Evolutionary conservation across 2,113 vertebrate species (phyloP).

Genomic region (Genyomyrus donnyi): DNA sequence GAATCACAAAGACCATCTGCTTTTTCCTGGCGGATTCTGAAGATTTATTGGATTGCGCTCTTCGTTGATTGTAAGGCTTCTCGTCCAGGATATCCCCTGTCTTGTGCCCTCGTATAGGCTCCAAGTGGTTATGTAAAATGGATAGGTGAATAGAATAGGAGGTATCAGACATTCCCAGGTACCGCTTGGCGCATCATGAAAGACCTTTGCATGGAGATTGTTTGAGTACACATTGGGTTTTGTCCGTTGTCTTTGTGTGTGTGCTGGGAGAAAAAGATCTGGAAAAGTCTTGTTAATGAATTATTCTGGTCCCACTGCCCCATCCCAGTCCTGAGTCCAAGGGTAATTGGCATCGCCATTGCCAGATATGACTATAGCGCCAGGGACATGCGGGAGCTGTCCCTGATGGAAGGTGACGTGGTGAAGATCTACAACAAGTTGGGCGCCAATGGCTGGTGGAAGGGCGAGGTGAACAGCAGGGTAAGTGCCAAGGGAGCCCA

Average conservation of each 20-base stretch:
- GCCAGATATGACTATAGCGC: slow-evolving; percentile 88
- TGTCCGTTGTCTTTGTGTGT: not conserved
- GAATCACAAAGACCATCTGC: not conserved
- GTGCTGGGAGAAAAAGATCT: not conserved
- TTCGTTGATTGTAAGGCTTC: not conserved
- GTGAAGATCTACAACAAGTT: slow-evolving; percentile 87
- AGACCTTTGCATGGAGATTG: not conserved
- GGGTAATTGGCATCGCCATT: slow-evolving; percentile 77
- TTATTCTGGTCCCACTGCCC: not conserved
- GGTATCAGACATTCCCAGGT: not conserved
- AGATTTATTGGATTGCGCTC: not conserved
- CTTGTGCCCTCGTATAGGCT: not conserved
- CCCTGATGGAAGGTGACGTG: slow-evolving; percentile 76
- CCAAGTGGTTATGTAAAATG: not conserved
- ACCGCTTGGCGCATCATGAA: not conserved
- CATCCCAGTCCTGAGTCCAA: slow-evolving; percentile 72
- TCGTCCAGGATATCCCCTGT: not conserved
- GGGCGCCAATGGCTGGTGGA: slow-evolving; percentile 87
- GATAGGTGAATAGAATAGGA: not conserved
- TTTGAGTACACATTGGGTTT: not conserved
- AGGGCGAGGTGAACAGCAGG: slow-evolving; percentile 76
- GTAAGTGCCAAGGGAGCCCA: slow-evolving; percentile 33
- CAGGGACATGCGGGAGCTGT: slow-evolving; percentile 80
- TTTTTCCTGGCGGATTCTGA: not conserved
- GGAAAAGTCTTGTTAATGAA: not conserved